Conservation (phyloP, 2,797 vertebrate genomes). For the Carcharodon carcharias region DNA sequence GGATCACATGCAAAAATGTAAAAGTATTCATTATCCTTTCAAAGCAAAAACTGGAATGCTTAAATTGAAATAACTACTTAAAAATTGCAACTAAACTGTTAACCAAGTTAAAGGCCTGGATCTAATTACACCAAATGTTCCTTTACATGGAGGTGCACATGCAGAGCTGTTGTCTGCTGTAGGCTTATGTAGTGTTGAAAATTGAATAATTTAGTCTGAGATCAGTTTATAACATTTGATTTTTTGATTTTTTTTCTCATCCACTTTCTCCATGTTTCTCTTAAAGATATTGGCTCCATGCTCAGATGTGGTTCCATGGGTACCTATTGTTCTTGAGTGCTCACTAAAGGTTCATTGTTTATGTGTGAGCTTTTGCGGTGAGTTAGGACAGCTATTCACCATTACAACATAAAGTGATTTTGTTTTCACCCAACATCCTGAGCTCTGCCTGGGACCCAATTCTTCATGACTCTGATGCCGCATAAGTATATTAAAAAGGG, state of each 20-base stretch:
- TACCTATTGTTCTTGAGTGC: too few species aligned
- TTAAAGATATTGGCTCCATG: too few species aligned
- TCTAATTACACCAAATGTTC: not conserved
- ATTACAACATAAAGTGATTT: not conserved
- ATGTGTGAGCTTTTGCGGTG: not conserved
- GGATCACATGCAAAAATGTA: not conserved
- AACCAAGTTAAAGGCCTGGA: not conserved
- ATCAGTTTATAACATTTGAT: too few species aligned
- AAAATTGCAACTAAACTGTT: not conserved
- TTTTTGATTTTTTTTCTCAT: too few species aligned
- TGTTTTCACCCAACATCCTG: not conserved
- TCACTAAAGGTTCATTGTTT: too few species aligned
- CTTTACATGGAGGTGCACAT: not conserved
- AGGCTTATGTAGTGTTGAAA: not conserved
- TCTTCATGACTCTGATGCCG: not conserved
- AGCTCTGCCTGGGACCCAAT: not conserved
- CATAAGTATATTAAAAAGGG: not conserved
- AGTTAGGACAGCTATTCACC: not conserved
- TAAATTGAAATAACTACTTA: not conserved
- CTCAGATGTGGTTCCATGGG: too few species aligned
- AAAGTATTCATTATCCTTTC: not conserved
- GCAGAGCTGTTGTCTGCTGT: not conserved
- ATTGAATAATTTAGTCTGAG: too few species aligned
- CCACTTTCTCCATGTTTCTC: too few species aligned
- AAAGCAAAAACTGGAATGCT: not conserved